Evolutionary conservation across 2,113 vertebrate species (phyloP).

Genomic region (Bufo bufo): DNA sequence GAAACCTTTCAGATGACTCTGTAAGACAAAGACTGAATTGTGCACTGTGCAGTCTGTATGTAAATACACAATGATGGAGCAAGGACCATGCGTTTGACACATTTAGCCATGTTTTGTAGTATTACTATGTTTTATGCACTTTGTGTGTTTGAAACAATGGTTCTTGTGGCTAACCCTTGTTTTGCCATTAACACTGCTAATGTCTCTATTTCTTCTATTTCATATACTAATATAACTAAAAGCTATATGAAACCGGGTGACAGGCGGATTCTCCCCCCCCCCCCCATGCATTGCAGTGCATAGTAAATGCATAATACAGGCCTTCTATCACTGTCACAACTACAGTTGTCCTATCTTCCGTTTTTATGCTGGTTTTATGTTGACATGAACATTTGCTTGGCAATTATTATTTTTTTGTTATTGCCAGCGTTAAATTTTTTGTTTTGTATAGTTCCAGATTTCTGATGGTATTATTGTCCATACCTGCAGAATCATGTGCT

Average conservation of each 20-base stretch:
- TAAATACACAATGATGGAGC: conserved; percentile 73
- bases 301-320: neutral
- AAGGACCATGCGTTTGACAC: conserved; percentile 67
- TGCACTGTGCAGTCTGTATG: conserved; percentile 70
- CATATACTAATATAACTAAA: conserved; percentile 47
- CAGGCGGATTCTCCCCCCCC: neutral
- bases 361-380: conserved; percentile 15
- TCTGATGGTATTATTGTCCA: neutral
- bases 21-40: conserved; percentile 61
- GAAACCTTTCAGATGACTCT: conserved; percentile 58
- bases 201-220: conserved; percentile 61
- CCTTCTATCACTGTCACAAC: neutral
- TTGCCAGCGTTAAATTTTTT: neutral
- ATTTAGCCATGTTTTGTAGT: conserved; percentile 72
- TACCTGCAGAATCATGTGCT: conserved; percentile 31
- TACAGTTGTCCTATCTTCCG: neutral
- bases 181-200: conserved; percentile 65
- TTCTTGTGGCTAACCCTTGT: conserved; percentile 70
- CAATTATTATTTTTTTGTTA: neutral
- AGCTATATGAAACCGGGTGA: neutral
- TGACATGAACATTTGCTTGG: neutral
- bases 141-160: conserved; percentile 72
- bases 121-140: conserved; percentile 80
- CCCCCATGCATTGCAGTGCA: neutral
- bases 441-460: neutral